Conservation (phyloP, 2,888 invertebrate genomes). For the Hirtodrosophila histrioides region DNA sequence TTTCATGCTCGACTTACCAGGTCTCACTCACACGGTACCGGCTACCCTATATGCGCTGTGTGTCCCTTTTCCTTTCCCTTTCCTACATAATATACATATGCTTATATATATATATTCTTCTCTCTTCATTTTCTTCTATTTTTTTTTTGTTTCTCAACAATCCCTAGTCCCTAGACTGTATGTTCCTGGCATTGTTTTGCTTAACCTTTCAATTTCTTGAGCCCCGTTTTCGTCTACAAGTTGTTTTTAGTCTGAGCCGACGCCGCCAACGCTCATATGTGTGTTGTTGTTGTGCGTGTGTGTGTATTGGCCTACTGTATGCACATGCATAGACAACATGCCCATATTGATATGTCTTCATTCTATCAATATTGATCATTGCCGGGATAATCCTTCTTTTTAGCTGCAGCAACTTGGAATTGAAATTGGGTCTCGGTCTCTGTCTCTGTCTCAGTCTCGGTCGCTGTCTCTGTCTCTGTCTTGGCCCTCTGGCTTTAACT, state of each 20-base stretch:
- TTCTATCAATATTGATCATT: conserved; percentile 79
- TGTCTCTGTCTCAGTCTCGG: background rate
- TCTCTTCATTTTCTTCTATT: background rate
- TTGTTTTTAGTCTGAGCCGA: conserved; percentile 57
- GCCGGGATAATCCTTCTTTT: conserved; percentile 82
- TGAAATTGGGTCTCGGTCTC: conserved; percentile 57
- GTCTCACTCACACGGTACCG: conserved; percentile 23
- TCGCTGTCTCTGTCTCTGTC: conserved; percentile 12
- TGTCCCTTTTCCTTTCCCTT: conserved; percentile 10
- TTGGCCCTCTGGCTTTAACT: background rate
- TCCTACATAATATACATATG: conserved; percentile 1
- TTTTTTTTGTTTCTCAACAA: background rate
- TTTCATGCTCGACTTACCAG: conserved; percentile 49
- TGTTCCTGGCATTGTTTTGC: conserved; percentile 57
- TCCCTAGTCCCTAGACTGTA: conserved; percentile 33
- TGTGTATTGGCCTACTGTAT: conserved; percentile 63
- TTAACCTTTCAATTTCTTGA: conserved; percentile 72
- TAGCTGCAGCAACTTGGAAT: conserved; percentile 62
- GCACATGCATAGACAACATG: conserved; percentile 53
- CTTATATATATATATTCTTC: conserved; percentile 3
- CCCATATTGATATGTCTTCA: conserved; percentile 73
- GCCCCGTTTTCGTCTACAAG: conserved; percentile 61
- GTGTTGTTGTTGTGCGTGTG: background rate
- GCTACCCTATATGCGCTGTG: conserved; percentile 4
- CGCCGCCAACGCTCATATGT: conserved; percentile 35